phyloP scores from a whole-genome alignment of 2,113 vertebrate genomes.

The Halichoerus grypus region DNA sequence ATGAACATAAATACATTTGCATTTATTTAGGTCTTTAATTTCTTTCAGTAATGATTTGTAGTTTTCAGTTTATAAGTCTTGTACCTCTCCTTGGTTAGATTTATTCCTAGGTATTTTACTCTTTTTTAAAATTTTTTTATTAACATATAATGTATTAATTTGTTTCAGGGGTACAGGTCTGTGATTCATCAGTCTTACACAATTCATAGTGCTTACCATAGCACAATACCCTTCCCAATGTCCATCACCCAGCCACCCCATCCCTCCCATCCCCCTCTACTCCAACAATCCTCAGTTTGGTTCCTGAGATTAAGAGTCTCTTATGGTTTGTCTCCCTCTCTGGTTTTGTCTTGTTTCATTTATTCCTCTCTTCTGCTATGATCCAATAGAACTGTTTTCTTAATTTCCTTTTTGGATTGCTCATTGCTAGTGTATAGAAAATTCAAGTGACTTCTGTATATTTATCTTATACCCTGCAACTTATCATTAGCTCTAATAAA shows the following conservation, averaged over 20 bases:
- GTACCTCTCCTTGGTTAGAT: background rate
- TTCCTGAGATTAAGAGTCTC: too few species aligned
- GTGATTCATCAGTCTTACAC: too few species aligned
- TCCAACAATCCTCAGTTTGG: too few species aligned
- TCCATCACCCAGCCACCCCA: too few species aligned
- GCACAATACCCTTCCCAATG: too few species aligned
- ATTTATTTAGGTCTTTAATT: background rate
- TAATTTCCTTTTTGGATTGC: background rate
- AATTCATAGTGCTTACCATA: too few species aligned
- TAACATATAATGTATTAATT: too few species aligned
- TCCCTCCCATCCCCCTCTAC: too few species aligned
- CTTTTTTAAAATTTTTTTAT: background rate
- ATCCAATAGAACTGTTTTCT: background rate
- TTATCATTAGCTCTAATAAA: background rate
- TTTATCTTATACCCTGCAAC: background rate
- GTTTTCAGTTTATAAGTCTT: conserved; percentile 1
- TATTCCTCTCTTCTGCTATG: too few species aligned
- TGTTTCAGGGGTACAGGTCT: too few species aligned
- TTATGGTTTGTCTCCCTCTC: too few species aligned
- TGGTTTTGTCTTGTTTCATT: too few species aligned
- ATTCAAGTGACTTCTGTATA: background rate
- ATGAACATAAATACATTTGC: background rate
- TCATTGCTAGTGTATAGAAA: background rate
- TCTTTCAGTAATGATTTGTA: background rate
- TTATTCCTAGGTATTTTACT: conserved; percentile 29